Conservation (phyloP, 2,797 vertebrate species). For the Crocodylus rhombifer region DNA sequence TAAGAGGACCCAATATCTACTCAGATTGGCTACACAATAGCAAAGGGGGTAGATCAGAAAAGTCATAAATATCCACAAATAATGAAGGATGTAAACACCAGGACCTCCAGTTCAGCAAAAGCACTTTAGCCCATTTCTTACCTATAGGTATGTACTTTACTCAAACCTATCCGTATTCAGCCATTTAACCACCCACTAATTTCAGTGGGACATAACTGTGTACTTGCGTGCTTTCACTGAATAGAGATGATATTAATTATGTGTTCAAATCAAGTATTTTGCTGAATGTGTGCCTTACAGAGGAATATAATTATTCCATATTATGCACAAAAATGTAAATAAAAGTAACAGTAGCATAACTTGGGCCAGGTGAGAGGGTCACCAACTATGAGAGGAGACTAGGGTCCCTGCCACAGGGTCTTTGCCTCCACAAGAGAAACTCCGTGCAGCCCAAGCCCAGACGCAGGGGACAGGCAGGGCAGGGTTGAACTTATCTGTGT, state of each 20-base stretch:
- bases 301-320: neutral
- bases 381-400: too few relatives aligned
- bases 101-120: neutral
- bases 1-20: neutral
- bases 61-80: neutral
- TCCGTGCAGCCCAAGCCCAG: too few relatives aligned
- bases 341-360: neutral
- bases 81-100: neutral
- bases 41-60: neutral
- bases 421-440: too few relatives aligned
- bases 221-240: neutral
- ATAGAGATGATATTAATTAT: neutral
- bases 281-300: neutral
- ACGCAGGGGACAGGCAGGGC: too few relatives aligned
- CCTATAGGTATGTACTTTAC: neutral
- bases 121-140: neutral
- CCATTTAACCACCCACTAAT: neutral
- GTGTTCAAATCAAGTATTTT: neutral
- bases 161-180: neutral
- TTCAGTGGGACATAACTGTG: neutral
- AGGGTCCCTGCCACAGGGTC: too few relatives aligned
- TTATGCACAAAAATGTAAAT: neutral
- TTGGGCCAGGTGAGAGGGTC: too few relatives aligned
- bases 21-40: neutral
- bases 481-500: too few relatives aligned